Base-by-base conservation (phyloP, 2,113 vertebrate genomes). In the Phylloscopus trochilus region DNA sequence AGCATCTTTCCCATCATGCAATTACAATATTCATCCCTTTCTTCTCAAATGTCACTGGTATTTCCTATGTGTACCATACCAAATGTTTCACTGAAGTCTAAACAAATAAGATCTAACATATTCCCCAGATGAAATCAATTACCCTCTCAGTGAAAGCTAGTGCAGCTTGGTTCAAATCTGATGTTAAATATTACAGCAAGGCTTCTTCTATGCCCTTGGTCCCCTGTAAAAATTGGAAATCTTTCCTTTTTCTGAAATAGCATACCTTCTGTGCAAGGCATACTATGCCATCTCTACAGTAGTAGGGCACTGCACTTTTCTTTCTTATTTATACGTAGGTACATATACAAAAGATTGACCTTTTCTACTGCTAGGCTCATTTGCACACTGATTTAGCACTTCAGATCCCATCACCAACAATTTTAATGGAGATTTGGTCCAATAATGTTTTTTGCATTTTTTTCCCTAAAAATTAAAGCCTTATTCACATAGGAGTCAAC, bases 51-150 rank as follows among this genome's bases (percentile, higher is more conserved):
- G 66, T 44, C 79, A 62, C 5, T 60, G 49, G 9, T 14, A 60
- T 94, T 92, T 88, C 44, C 44, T 60, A 10, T 27, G 16, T 23
- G 39, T 14, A n/a, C 21, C 27, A 3, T 80, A 95, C 56, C 33
- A 86, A 86, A 76, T 53, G 21, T 90, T 92, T 64, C 64, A 82
- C n/a, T 69, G 53, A 90, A 95, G 28, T 76, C 79, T 51, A 95
- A 88, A 95, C 24, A 86, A 80, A 82, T 22, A 24, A 77, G 31
- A 37, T 66, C n/a, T 83, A 93, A 73, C 31, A 37, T 46, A 88
- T 52, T 90, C 53, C 27, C 53, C 2, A 1, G 72, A 69, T 5
- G 2, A 90, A 92, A 95, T 77, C 24, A 80, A 88, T 92, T 92
- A 83, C 46, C n/a, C 77, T 69, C 56, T 72, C 49, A 41, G 20